Evolutionary conservation across 2,888 invertebrate genomes (phyloP).

Genomic region (Thyatira batis): DNA sequence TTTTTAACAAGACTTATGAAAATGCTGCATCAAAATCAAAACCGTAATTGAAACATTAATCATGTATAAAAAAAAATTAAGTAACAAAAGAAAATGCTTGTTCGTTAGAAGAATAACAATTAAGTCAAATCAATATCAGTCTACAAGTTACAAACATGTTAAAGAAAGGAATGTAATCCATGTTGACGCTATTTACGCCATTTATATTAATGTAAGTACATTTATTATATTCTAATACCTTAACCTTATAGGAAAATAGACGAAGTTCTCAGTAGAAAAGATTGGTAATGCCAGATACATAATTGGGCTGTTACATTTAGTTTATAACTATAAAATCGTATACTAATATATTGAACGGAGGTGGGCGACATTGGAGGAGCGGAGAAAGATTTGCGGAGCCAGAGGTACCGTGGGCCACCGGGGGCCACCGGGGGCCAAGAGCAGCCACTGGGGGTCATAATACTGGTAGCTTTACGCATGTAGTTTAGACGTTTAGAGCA

Average conservation of each 20-base stretch:
- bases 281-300: not conserved
- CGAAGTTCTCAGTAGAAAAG: not conserved
- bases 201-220: not conserved
- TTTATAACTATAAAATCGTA: slow-evolving; percentile 25
- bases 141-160: slow-evolving; percentile 22
- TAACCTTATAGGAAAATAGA: not conserved
- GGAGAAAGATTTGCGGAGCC: slow-evolving; percentile 17
- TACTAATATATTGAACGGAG: slow-evolving; percentile 32
- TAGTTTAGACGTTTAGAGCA: slow-evolving; percentile 3
- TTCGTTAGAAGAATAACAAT: slow-evolving; percentile 12
- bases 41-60: too few species aligned
- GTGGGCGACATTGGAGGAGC: slow-evolving; percentile 20
- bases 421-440: too few species aligned
- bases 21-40: too few species aligned
- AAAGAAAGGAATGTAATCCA: slow-evolving; percentile 11
- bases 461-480: too few species aligned
- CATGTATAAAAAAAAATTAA: not conserved
- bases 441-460: too few species aligned
- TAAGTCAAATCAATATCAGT: slow-evolving; percentile 28
- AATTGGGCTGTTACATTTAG: slow-evolving; percentile 3
- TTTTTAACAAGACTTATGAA: too few species aligned
- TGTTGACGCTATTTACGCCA: not conserved
- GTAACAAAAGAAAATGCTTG: slow-evolving; percentile 8
- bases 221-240: not conserved
- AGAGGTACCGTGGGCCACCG: slow-evolving; percentile 13